Conservation (phyloP, 2,888 invertebrate genomes). For the Lacanobia oleracea region DNA sequence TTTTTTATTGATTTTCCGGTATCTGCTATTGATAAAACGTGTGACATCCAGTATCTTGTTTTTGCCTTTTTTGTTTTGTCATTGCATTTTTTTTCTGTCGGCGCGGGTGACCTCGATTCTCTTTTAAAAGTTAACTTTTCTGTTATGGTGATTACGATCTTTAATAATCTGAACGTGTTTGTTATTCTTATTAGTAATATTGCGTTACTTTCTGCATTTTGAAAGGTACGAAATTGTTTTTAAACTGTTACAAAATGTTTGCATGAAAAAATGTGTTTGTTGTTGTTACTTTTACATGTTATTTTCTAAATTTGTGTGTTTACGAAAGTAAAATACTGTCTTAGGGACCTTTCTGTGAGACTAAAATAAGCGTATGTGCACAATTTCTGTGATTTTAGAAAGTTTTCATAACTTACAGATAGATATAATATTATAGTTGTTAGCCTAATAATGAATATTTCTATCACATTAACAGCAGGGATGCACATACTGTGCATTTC, state of each 20-base stretch:
- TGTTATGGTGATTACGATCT: constrained; percentile 61
- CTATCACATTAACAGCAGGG: too few relatives aligned
- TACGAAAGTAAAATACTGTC: neutral
- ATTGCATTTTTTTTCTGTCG: constrained; percentile 75
- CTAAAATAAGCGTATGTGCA: neutral
- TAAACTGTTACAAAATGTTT: neutral
- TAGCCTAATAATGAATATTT: neutral
- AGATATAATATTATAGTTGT: neutral
- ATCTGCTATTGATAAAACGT: constrained; percentile 48
- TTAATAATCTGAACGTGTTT: constrained; percentile 31
- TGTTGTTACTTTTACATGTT: neutral
- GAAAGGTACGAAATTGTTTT: neutral
- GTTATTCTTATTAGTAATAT: constrained; percentile 21
- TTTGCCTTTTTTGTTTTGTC: constrained; percentile 74
- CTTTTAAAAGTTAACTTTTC: constrained; percentile 62
- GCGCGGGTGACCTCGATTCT: constrained; percentile 76
- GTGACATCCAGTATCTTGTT: constrained; percentile 53
- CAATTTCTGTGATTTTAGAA: neutral
- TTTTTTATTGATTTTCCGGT: constrained; percentile 38
- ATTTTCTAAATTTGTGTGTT: neutral
- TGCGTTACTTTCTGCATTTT: neutral
- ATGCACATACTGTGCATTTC: too few relatives aligned
- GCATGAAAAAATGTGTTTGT: neutral
- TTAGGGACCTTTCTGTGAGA: too few relatives aligned
- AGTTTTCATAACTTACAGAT: neutral